A percentile compares a stretch with the other conserved stretches of the same genome.
Conservation (phyloP, 2,113 vertebrate species). For the Raja brachyura region DNA sequence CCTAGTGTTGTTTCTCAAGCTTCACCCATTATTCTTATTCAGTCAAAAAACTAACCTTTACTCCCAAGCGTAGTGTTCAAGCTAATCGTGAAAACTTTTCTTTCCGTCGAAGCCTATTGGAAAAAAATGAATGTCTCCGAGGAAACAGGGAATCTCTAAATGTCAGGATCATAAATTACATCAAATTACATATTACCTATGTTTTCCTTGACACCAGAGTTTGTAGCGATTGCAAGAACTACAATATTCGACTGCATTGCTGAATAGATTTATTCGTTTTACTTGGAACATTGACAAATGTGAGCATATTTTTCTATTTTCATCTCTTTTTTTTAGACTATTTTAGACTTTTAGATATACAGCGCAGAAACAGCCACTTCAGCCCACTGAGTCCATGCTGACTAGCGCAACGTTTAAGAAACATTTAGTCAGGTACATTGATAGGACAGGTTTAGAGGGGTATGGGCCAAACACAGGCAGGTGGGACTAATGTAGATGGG, state of each 20-base stretch:
- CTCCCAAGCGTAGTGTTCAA: conserved; percentile 7
- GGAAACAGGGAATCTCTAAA: conserved; percentile 16
- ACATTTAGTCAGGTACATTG: too few species aligned
- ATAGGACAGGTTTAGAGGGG: too few species aligned
- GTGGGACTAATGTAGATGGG: too few species aligned
- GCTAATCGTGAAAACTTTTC: conserved; percentile 23
- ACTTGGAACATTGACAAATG: not conserved
- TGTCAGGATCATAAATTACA: conserved; percentile 36
- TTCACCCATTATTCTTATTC: conserved; percentile 31
- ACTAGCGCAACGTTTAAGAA: too few species aligned
- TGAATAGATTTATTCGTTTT: not conserved
- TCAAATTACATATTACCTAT: conserved; percentile 19
- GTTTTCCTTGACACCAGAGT: not conserved
- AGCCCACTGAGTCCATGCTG: too few species aligned
- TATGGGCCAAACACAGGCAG: too few species aligned
- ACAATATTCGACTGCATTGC: not conserved
- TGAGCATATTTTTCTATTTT: not conserved
- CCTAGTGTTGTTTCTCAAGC: conserved; percentile 11
- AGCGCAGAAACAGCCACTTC: too few species aligned
- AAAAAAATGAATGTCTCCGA: conserved; percentile 13
- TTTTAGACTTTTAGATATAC: too few species aligned
- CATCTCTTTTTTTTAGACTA: too few species aligned
- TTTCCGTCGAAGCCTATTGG: conserved; percentile 24
- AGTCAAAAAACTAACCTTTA: conserved; percentile 34
- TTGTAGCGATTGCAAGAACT: not conserved